Base-by-base conservation (phyloP, 2,888 invertebrate species). In the Actias luna region DNA sequence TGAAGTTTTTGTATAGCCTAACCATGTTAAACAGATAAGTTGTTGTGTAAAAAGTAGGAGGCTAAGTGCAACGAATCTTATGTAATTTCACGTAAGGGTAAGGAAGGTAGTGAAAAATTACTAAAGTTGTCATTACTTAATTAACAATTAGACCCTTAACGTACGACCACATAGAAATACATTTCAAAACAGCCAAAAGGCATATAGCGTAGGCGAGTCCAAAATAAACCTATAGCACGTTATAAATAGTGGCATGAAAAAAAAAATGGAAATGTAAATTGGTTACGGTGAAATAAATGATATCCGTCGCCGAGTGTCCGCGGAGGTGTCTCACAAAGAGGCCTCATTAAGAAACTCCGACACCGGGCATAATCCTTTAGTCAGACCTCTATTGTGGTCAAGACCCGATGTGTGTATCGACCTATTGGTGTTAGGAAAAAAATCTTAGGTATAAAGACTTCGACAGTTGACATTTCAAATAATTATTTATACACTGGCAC, bases 281-380 rank as follows among this genome's bases (percentile, higher is more conserved):
- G 75, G 89, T 84, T 81, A 84, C 85, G 87, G 82, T 80, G 71
- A 79, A 87, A 89, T 88, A 85, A 89, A 87, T 81, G 83, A 84
- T 89, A 86, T 87, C 88, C 85, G 84, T 80, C 83, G 81, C 74
- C 66, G 69, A 67, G 66, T 63, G 68, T 67, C 68, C 74, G 77
- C 77, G 79, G 80, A 79, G 79, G 77, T 82, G 80, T 74, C 74
- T 72, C 77, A 88, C 88, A 90, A 89, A 87, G 81, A 78, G 76
- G 77, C 71, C 83, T 90, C 88, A 90, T 91, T 90, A 90, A 86
- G 81, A 77, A 81, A 85, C 80, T 79, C 84, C 84, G 74, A 79
- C 82, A 83, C 88, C 90, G 89, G 74, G 75, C 82, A 88, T 83
- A 91, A 92, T 91, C 88, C 89, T 90, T 91, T 91, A 86, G 92